These are phyloP conservation scores for Notolabrus celidotus DNA, from an alignment of 2,797 vertebrate species.

Conservation along the genomic window DNA sequence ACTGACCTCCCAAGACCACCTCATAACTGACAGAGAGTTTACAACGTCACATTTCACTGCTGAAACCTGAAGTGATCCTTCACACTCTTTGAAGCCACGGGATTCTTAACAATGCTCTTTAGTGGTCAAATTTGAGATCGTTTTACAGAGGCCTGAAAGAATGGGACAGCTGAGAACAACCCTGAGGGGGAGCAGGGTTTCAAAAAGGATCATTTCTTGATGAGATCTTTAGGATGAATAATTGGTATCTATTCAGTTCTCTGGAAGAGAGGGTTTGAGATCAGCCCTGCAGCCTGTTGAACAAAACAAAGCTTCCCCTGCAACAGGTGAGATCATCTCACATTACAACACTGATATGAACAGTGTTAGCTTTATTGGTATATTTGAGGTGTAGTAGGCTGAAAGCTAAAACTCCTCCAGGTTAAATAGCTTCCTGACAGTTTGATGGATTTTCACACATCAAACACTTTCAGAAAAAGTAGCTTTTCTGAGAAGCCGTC, in stretches of 20 bases:
- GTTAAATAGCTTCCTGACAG: no score
- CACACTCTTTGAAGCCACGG: conserved; percentile 12
- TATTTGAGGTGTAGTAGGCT: no score
- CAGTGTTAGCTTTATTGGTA: no score
- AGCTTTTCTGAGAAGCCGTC: no score
- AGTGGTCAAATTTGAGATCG: background rate
- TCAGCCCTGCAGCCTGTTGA: background rate
- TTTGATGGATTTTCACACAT: no score
- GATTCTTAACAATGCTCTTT: conserved; percentile 10
- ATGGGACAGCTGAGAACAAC: conserved; percentile 35
- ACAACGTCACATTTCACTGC: conserved; percentile 45
- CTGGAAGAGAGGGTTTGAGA: no score
- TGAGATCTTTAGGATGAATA: background rate
- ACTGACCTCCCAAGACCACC: conserved; percentile 45
- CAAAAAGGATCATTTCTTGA: conserved; percentile 1
- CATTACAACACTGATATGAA: no score
- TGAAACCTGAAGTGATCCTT: conserved; percentile 24
- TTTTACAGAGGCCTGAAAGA: conserved; percentile 12
- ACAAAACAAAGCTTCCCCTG: background rate
- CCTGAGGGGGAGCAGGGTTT: background rate
- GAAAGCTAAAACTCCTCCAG: no score
- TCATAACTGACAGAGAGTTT: conserved; percentile 56
- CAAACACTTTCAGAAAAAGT: no score
- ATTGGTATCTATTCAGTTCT: background rate
- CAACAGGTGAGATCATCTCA: no score